Base-by-base conservation (phyloP, 2,888 invertebrate genomes). In the Pandemis corylana region DNA sequence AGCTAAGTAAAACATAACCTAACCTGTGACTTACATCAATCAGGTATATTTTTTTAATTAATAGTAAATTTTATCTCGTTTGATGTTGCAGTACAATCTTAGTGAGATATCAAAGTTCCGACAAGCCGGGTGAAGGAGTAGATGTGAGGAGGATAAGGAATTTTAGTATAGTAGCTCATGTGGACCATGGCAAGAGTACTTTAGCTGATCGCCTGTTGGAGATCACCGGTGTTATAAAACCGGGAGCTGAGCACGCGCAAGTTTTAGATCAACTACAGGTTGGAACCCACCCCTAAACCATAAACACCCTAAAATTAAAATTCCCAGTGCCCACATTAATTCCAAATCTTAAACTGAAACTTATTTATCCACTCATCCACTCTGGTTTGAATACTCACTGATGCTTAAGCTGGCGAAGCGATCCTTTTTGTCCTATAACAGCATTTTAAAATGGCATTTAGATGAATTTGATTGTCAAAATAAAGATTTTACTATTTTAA, bases 161-260 rank as follows among this genome's bases (percentile, higher is more conserved):
- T 89, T 99, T 99, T 86, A 97, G 99, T 90, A 99, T 99, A 83
- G 98, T 99, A 77, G 99, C 99, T n/a, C 99, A 99, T 92, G 98
- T 99, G 1, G 99, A 99, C 89, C 99, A 99, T 95, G 99, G 99
- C 0, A 99, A 99, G 94, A 98, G 98, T 89, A 99, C 99, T 0
- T 92, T 99, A 75, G 99, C 99, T 0, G 99, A 99, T 89, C 95
- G 99, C 72, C 89, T 99, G n/a, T 90, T 99, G 13, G 99, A 99
- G 95, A 91, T 97, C 71, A 98, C 99, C 20, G 99, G 99, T 79
- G 96, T 96, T 0, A 96, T 97, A 72, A 95, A 96, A 83, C 93
- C 93, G 0, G 96, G 96, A 44, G 93, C 94, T 5, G 96, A 96
- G 44, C 94, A 95, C 80, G 95, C 95, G 71, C 97, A 97, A 91